phyloP scores from a whole-genome alignment of 2,113 vertebrate genomes.

The Columba livia region DNA sequence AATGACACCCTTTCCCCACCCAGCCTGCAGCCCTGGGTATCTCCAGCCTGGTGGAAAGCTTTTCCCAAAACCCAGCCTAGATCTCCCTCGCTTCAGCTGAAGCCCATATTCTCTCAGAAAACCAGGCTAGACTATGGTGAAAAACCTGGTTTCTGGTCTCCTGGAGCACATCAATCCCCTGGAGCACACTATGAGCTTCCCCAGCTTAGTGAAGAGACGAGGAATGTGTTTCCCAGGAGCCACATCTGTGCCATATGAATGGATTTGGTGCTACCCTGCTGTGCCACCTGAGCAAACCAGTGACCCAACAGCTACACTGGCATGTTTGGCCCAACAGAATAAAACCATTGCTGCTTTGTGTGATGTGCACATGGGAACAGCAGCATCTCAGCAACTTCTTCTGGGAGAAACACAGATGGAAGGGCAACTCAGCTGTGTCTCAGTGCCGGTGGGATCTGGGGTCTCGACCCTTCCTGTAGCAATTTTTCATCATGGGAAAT shows the following conservation, averaged over 20 bases:
- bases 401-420: rapidly evolving
- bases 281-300: neutral
- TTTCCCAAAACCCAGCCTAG: neutral
- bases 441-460: rapidly evolving
- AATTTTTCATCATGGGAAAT: neutral
- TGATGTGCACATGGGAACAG: rapidly evolving
- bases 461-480: neutral
- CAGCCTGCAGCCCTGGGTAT: neutral
- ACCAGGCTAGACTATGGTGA: neutral
- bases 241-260: rapidly evolving
- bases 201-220: neutral
- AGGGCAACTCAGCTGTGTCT: neutral
- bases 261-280: neutral
- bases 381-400: neutral
- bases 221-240: neutral
- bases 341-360: neutral
- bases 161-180: neutral
- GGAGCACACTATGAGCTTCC: neutral
- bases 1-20: neutral
- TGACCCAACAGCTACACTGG: neutral
- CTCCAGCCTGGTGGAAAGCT: neutral
- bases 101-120: neutral
- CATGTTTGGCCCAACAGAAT: neutral
- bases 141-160: neutral
- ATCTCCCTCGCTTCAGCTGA: neutral